Evolutionary conservation across 2,888 invertebrate genomes (phyloP), one percentile per base, ranked within the genome.

Genomic region (Patella ulyssiponensis): DNA sequence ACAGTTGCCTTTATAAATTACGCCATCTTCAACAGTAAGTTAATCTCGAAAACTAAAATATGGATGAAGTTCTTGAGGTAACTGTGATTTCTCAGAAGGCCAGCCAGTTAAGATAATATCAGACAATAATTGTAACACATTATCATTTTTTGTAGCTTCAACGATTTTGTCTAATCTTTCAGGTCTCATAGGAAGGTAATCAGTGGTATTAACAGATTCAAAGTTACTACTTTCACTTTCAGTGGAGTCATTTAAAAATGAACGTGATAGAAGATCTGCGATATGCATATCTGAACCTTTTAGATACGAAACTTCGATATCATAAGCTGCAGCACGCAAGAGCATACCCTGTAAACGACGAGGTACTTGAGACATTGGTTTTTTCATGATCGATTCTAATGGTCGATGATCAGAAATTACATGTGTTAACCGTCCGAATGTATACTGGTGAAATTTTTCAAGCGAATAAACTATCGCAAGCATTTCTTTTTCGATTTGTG

Each of bases 381-480:
- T 85, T 33, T 79, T 79, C 17, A 78, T 15, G 33, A 86, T 80
- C 11, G 64, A 69, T 69, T 83, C 80, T 7, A 85, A 71, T 53
- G 83, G 83, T 69, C 84, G 83, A 75, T 86, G 85, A 44, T 81
- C 82, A 52, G 71, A 81, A 69, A 83, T 76, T 0, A 85, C 82
- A 11, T 54, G 27, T 0, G 82, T 69, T n/a, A 33, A 23, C 23
- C 80, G 73, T 3, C 83, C 85, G 71, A 81, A 85, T 4, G 76
- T 79, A 73, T 83, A 84, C 20, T 80, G 73, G 70, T 83, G 78
- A 71, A 83, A 86, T 84, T n/a, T n/a, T n/a, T n/a, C n/a, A n/a
- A n/a, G n/a, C n/a, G n/a, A n/a, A n/a, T n/a, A n/a, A n/a, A n/a
- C n/a, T n/a, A n/a, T n/a, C n/a, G n/a, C n/a, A n/a, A n/a, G n/a